phyloP scores from a whole-genome alignment of 2,797 vertebrate genomes.

The Luscinia megarhynchos region DNA sequence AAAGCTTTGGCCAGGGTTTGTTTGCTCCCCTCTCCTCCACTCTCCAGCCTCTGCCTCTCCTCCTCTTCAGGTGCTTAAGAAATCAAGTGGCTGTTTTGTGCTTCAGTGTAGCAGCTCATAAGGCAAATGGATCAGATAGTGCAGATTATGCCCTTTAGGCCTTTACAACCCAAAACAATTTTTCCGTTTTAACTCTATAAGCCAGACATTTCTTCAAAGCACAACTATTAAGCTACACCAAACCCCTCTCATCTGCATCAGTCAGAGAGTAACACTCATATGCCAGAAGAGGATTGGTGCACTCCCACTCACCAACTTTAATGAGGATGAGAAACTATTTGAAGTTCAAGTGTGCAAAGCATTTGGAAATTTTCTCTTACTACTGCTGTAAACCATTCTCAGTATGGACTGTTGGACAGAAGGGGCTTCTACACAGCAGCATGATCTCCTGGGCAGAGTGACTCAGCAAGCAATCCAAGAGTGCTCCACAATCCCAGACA shows the following conservation, averaged over 20 bases:
- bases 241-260: not conserved
- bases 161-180: not conserved
- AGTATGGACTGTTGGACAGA: not conserved
- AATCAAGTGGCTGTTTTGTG: conserved; percentile 65
- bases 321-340: not conserved
- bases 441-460: not conserved
- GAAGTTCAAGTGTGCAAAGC: conserved; percentile 33
- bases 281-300: not conserved
- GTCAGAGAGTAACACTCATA: not conserved
- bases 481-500: not conserved
- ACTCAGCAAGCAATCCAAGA: not conserved
- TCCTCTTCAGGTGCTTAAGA: conserved; percentile 57
- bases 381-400: not conserved
- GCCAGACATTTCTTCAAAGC: conserved; percentile 50
- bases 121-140: conserved; percentile 9
- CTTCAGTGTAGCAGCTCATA: not conserved
- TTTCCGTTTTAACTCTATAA: conserved; percentile 24
- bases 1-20: not conserved
- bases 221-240: not conserved
- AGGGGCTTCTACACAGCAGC: not conserved
- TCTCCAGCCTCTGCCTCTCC: not conserved
- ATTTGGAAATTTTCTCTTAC: not conserved
- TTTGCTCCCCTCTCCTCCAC: conserved; percentile 4
- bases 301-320: conserved; percentile 14
- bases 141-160: conserved; percentile 18